These are phyloP conservation scores for Megatriorchis doriae DNA, from an alignment of 2,113 vertebrate genomes.

Conservation along the genomic window DNA sequence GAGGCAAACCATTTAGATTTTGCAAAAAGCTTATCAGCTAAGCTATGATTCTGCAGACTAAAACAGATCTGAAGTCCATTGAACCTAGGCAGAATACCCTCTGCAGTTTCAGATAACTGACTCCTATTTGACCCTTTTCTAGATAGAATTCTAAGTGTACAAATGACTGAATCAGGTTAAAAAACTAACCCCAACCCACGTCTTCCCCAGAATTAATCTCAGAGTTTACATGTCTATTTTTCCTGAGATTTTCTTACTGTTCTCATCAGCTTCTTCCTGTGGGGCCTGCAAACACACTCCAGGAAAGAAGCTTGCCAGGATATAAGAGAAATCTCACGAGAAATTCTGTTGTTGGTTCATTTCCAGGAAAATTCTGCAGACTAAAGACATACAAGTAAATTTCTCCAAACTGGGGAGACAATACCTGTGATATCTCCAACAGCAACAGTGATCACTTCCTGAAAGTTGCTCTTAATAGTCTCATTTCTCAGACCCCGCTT, in stretches of 20 bases:
- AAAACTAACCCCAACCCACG: background rate
- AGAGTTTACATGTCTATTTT: slow-evolving; percentile 28
- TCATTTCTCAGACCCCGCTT: background rate
- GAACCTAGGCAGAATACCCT: background rate
- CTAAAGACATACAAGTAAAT: background rate
- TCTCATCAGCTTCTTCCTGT: slow-evolving; percentile 56
- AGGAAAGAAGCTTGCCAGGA: slow-evolving; percentile 55
- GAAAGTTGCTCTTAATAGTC: background rate
- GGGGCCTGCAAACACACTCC: slow-evolving; percentile 14
- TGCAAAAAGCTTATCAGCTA: slow-evolving; percentile 33
- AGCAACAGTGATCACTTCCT: background rate
- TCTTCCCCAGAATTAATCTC: slow-evolving; percentile 20
- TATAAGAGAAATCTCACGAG: slow-evolving; percentile 45
- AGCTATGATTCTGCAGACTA: background rate
- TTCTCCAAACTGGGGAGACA: background rate
- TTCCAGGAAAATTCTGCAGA: slow-evolving; percentile 43
- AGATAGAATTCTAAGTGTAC: background rate
- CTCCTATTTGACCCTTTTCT: background rate
- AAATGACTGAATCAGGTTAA: background rate
- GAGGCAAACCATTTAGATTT: background rate
- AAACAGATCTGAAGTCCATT: background rate
- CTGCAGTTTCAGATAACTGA: background rate
- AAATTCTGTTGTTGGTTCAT: slow-evolving; percentile 36
- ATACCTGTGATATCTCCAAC: slow-evolving; percentile 15
- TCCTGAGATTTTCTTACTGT: slow-evolving; percentile 8